phyloP scores from a whole-genome alignment of 2,113 vertebrate genomes.

The Poecile atricapillus region DNA sequence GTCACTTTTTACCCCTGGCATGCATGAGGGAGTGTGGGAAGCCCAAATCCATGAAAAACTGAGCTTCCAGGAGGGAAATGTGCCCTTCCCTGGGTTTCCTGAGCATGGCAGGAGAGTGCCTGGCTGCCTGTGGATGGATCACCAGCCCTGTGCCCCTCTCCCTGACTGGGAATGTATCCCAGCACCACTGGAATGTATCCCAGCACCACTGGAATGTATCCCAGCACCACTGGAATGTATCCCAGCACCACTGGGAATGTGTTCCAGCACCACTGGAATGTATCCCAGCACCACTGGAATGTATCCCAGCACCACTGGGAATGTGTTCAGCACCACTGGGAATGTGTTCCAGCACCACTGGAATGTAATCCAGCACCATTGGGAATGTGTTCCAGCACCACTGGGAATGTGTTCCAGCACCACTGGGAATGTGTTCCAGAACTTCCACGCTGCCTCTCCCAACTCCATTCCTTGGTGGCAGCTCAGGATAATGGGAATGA shows the following conservation, averaged over 20 bases:
- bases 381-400: neutral
- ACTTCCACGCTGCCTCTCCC: neutral
- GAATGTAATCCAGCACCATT: neutral
- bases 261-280: neutral
- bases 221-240: neutral
- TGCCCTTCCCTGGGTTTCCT: neutral
- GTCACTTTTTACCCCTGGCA: neutral
- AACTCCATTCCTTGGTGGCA: neutral
- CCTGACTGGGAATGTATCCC: neutral
- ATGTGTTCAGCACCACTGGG: neutral
- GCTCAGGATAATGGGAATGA: neutral
- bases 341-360: neutral
- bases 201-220: too few relatives aligned
- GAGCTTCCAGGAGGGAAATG: neutral
- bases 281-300: neutral
- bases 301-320: rapidly evolving
- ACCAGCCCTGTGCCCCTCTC: neutral
- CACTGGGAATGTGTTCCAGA: neutral
- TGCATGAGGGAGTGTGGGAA: neutral
- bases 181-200: neutral
- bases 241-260: neutral
- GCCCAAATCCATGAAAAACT: too few relatives aligned
- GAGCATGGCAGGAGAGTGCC: neutral
- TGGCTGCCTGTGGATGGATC: neutral
- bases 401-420: neutral